Evolutionary conservation across 1,140 invertebrate species (phyloP), one percentile per base, ranked within the genome.

Genomic region (Hylyphantes graminicola): DNA sequence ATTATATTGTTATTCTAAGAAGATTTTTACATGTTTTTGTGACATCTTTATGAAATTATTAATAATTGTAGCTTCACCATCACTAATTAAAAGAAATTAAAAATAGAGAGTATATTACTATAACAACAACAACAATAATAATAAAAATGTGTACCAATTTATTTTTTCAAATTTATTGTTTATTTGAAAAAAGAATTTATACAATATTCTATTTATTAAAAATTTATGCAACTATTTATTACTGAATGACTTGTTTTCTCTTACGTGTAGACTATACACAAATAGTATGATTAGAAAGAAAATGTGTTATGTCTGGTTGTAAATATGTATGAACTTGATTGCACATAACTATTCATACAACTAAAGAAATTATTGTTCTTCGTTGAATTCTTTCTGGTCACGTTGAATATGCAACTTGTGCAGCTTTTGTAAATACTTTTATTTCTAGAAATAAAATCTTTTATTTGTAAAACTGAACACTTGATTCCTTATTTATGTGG

Each of bases 391-490:
- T 51, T 63, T 83, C 80, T 83, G 80, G 80, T 83, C 80, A 83
- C 57, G 61, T 83, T 83, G 68, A 61, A 75, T 35, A 35, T 65
- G 80, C 70, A 65, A 78, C 15, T 21, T 35, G 35, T 75, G 21
- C 80, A 83, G 80, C 67, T 59, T 75, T 51, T 83, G 80, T 83
- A 83, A 63, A 83, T 83, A 83, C 50, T 83, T 70, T 78, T 81
- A 57, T 83, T 83, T 83, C 72, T 83, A 83, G 80, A 83, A 83
- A 83, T 83, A 83, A 83, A 78, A 65, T 74, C 80, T 83, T 83
- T 83, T 83, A 83, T 83, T 83, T 83, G 80, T 83, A 73, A 83
- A 83, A 53, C 54, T 48, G 64, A 51, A 17, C 48, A 13, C 8
- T 5, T 76, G 17, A 50, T 50, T 21, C 13, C 12, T 61, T 61